Base-by-base conservation (phyloP, 2,113 vertebrate species). In the Amblyornis subalaris region DNA sequence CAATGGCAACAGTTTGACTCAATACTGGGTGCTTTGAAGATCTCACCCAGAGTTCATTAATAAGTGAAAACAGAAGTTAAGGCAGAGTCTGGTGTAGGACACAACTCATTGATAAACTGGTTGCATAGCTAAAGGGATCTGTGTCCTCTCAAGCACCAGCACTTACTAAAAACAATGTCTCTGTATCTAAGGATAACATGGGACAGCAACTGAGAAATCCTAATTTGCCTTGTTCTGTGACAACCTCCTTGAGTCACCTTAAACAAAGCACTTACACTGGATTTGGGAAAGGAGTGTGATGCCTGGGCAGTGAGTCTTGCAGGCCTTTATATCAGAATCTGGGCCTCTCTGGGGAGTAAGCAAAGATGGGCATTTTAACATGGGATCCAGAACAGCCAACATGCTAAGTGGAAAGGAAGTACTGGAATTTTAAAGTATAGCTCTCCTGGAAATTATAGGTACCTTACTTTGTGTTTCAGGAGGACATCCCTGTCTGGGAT, bases 1-100 rank as follows among this genome's bases (percentile, higher is more conserved):
- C 85, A 94, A 79, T 89, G 74, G 64, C 42, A 89, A 54, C 70
- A 76, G 54, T 88, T 91, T 73, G 35, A 72, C 54, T 91, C 85
- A 45, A 70, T 70, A 55, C 24, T 15, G 9, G 17, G 2, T 64
- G 26, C 96, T 95, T 94, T 95, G 89, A 91, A 93, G 78, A 77
- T 83, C 35, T 91, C 78, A 36, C 42, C 12, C 73, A 72, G 66
- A 82, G 25, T 78, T 95, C 61, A 72, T 85, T 85, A 89, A 47
- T 48, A 83, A 85, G 58, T 4, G 3, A 76, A 90, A 87, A 23
- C 16, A 69, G 54, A 92, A 86, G 73, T 78, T 75, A 81, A n/a
- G 40, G 45, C 48, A 81, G 60, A 77, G n/a, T 36, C 70, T 70
- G 13, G 38, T 88, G 66, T 38, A 40, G n/a, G 36, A 35, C 45